Evolutionary conservation across 2,113 vertebrate species (phyloP).

Genomic region (Porphyrio hochstetteri): DNA sequence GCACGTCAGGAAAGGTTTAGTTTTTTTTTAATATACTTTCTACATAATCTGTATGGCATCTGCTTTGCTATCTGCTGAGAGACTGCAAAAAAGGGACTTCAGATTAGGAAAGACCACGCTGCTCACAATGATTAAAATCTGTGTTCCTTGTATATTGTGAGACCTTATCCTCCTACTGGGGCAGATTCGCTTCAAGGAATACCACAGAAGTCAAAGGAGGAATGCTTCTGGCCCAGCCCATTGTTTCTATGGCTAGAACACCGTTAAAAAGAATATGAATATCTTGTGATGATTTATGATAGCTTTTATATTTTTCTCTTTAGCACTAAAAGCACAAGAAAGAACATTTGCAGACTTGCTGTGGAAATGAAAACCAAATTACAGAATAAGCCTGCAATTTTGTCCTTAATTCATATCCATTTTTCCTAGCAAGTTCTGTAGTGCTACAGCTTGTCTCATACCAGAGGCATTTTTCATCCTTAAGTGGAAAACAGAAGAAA

Average conservation of each 20-base stretch:
- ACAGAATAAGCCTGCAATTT: background rate
- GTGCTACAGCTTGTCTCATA: background rate
- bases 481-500: background rate
- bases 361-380: background rate
- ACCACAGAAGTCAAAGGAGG: background rate
- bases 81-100: background rate
- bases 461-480: background rate
- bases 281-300: background rate
- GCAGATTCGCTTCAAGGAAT: background rate
- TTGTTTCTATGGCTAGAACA: background rate
- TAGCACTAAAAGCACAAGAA: background rate
- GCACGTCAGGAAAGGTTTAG: background rate
- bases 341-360: background rate
- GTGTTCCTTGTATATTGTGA: background rate
- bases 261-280: background rate
- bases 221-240: background rate
- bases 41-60: background rate
- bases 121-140: background rate
- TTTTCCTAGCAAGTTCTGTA: background rate
- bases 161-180: background rate
- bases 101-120: background rate
- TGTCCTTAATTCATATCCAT: background rate
- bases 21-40: background rate
- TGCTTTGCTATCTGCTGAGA: background rate
- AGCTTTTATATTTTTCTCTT: background rate